Evolutionary conservation across 2,113 vertebrate species (phyloP).

Genomic region (Neotragus moschatus): DNA sequence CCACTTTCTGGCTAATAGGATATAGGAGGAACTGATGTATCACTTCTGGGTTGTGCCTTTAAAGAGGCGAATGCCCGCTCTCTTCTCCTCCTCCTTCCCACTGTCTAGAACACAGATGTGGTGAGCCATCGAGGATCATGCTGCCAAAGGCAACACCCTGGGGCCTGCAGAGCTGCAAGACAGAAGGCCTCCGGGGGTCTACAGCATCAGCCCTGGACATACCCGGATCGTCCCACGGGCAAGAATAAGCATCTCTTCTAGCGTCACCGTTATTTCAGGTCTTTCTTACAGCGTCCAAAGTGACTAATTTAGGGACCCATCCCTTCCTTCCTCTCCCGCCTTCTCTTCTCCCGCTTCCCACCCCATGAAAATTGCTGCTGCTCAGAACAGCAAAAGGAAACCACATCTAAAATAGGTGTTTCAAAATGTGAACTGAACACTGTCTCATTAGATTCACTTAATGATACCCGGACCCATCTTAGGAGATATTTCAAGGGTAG

Average conservation of each 20-base stretch:
- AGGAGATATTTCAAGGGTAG: background rate
- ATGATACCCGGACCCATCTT: background rate
- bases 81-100: background rate
- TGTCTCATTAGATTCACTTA: background rate
- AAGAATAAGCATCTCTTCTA: background rate
- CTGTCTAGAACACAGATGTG: background rate
- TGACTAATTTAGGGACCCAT: slow-evolving; percentile 27
- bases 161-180: background rate
- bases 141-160: background rate
- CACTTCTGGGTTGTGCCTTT: background rate
- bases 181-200: background rate
- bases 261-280: slow-evolving; percentile 20
- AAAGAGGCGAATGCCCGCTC: background rate
- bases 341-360: background rate
- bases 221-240: background rate
- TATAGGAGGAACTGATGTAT: background rate
- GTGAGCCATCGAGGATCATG: background rate
- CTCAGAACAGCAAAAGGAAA: slow-evolving; percentile 17
- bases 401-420: slow-evolving; percentile 12
- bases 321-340: background rate
- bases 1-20: background rate
- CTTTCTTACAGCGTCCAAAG: slow-evolving; percentile 25
- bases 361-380: slow-evolving; percentile 8
- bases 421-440: background rate
- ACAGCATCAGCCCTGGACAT: background rate